A percentile compares a stretch with the other conserved stretches of the same genome.
Evolutionary conservation across 2,797 vertebrate species (phyloP).

Genomic region (Enteromius treurensis): DNA sequence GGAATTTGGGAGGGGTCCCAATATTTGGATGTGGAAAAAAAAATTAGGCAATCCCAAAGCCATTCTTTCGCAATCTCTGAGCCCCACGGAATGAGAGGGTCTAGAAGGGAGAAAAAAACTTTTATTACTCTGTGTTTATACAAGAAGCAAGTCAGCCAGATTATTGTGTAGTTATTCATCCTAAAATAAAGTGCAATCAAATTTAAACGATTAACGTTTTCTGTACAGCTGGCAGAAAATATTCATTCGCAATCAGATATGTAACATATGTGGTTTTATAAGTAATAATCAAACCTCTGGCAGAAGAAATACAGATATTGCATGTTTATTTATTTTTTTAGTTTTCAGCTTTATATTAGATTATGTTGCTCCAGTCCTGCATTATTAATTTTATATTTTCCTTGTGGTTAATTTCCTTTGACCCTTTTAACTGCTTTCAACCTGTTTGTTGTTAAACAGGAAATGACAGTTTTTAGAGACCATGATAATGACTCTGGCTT

Average conservation of each 20-base stretch:
- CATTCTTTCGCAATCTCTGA: slow-evolving; percentile 35
- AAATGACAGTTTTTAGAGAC: slow-evolving; percentile 70
- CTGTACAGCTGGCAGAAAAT: not conserved
- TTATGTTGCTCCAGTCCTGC: not conserved
- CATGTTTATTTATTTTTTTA: not conserved
- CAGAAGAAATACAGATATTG: not conserved
- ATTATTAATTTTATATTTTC: slow-evolving; percentile 11
- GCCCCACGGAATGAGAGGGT: slow-evolving; percentile 2
- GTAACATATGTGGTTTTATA: not conserved
- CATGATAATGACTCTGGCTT: slow-evolving; percentile 65
- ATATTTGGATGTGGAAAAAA: slow-evolving; percentile 19
- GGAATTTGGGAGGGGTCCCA: slow-evolving; percentile 29
- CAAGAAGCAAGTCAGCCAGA: not conserved
- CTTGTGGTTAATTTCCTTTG: not conserved
- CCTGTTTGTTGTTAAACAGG: slow-evolving; percentile 69
- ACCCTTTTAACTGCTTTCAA: not conserved
- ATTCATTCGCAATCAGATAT: not conserved
- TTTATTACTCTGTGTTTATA: not conserved
- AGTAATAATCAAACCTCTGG: not conserved
- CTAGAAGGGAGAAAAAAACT: slow-evolving; percentile 3
- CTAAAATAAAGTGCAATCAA: not conserved
- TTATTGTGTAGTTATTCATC: not conserved
- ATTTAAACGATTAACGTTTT: not conserved
- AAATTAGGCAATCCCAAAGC: slow-evolving; percentile 25
- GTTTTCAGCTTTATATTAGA: not conserved